phyloP scores from a whole-genome alignment of 1,140 invertebrate species.

The Telenomus remus region DNA sequence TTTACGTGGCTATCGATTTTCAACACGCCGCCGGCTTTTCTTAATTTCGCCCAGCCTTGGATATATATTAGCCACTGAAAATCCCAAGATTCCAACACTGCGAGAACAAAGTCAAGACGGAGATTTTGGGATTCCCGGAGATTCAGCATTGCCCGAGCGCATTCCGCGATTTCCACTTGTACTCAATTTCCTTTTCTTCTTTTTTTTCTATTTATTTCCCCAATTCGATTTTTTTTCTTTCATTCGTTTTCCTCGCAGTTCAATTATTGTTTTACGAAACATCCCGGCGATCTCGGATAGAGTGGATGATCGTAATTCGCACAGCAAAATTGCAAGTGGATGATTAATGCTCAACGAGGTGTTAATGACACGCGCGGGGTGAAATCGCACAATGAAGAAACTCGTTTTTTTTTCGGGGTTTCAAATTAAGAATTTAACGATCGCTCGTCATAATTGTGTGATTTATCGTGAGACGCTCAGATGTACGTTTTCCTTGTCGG shows the following conservation, averaged over 20 bases:
- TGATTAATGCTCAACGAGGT: slow-evolving; percentile 23
- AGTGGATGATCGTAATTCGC: slow-evolving; percentile 10
- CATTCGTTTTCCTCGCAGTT: not conserved
- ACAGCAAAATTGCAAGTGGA: not conserved
- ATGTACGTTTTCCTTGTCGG: too few species aligned
- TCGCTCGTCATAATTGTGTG: not conserved
- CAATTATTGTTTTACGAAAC: slow-evolving; percentile 30
- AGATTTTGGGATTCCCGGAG: slow-evolving; percentile 46
- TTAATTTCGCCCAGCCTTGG: slow-evolving; percentile 28
- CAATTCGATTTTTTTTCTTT: not conserved
- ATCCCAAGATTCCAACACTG: too few species aligned
- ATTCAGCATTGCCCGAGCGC: slow-evolving; percentile 22
- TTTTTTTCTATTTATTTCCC: not conserved
- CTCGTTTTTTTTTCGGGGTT: not conserved
- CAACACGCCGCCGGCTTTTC: slow-evolving; percentile 26
- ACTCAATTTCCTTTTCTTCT: slow-evolving; percentile 4
- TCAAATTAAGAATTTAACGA: slow-evolving; percentile 1
- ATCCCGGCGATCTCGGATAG: slow-evolving; percentile 3
- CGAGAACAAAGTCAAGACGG: too few species aligned
- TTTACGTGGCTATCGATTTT: not conserved
- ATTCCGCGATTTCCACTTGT: slow-evolving; percentile 21
- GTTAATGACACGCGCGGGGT: slow-evolving; percentile 14
- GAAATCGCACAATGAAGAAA: not conserved
- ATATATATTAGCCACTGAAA: too few species aligned
- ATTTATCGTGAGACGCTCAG: too few species aligned